phyloP scores from a whole-genome alignment of 2,888 invertebrate species.

The Tromatobia lineatoria region DNA sequence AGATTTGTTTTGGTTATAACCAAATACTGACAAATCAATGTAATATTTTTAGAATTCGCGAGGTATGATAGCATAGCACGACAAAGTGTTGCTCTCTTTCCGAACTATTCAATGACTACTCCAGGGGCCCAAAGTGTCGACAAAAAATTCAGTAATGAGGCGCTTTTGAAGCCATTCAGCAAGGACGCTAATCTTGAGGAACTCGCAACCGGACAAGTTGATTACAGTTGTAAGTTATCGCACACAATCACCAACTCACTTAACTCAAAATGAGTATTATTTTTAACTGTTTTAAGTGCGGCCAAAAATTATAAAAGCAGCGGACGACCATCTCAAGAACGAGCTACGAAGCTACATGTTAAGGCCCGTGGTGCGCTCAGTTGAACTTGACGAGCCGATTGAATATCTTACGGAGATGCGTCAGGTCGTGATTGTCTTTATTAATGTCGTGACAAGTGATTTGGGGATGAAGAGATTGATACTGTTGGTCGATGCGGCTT shows the following conservation, averaged over 20 bases:
- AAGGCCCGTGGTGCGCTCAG: conserved; percentile 88
- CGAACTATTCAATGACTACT: conserved; percentile 40
- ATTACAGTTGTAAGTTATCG: conserved; percentile 77
- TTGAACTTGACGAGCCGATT: conserved; percentile 89
- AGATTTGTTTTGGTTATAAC: background rate
- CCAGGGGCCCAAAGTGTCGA: background rate
- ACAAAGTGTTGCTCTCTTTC: conserved; percentile 44
- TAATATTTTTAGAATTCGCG: background rate
- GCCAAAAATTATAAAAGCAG: conserved; percentile 85
- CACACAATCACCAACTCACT: background rate
- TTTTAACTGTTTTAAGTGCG: conserved; percentile 82
- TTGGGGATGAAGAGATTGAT: conserved; percentile 85
- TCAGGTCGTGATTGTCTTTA: conserved; percentile 90
- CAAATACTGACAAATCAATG: background rate
- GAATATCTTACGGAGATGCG: conserved; percentile 92
- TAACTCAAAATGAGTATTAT: background rate
- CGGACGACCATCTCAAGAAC: conserved; percentile 84
- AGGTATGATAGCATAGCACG: conserved; percentile 20
- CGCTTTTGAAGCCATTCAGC: conserved; percentile 19
- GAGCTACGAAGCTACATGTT: conserved; percentile 87
- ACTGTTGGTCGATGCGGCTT: conserved; percentile 86
- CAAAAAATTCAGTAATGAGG: background rate
- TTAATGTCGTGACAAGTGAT: conserved; percentile 87
- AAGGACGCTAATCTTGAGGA: conserved; percentile 21
- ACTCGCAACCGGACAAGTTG: conserved; percentile 69